phyloP scores from a whole-genome alignment of 2,888 invertebrate species.

The Tetragonula carbonaria region DNA sequence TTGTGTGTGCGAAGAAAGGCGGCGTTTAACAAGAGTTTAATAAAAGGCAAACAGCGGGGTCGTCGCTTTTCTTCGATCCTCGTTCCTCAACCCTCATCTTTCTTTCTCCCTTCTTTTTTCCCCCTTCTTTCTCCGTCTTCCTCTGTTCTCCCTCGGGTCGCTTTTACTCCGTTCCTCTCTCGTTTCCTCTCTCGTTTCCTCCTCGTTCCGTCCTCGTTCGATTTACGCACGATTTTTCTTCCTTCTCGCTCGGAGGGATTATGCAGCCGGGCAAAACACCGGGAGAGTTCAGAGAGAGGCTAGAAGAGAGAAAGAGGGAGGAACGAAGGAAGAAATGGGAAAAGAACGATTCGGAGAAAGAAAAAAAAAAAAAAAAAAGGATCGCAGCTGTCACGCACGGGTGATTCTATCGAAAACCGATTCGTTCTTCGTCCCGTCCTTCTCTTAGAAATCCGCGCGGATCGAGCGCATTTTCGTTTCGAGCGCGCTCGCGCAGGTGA shows the following conservation, averaged over 20 bases:
- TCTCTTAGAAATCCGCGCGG: conserved; percentile 41
- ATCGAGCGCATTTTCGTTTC: conserved; percentile 42
- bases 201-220: conserved; percentile 8
- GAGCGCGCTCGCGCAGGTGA: conserved; percentile 15
- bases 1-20: conserved; percentile 82
- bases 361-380: conserved; percentile 39
- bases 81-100: conserved; percentile 13
- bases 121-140: neutral
- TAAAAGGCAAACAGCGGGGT: conserved; percentile 83
- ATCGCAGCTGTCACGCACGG: conserved; percentile 77
- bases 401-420: conserved; percentile 69
- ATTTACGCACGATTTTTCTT: neutral
- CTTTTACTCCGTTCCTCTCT: neutral
- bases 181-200: neutral
- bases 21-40: conserved; percentile 84
- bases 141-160: conserved; percentile 17
- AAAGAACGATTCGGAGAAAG: conserved; percentile 50
- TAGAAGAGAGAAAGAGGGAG: conserved; percentile 22
- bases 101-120: conserved; percentile 3
- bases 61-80: conserved; percentile 43
- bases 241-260: conserved; percentile 57
- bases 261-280: conserved; percentile 55
- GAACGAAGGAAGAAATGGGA: conserved; percentile 54
- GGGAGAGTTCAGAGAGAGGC: conserved; percentile 39
- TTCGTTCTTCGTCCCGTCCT: conserved; percentile 58